Percentiles rank a stretch among this genome's conserved stretches.
Evolutionary conservation across 2,888 invertebrate genomes (phyloP).

Genomic region (Gerosis bhagava): DNA sequence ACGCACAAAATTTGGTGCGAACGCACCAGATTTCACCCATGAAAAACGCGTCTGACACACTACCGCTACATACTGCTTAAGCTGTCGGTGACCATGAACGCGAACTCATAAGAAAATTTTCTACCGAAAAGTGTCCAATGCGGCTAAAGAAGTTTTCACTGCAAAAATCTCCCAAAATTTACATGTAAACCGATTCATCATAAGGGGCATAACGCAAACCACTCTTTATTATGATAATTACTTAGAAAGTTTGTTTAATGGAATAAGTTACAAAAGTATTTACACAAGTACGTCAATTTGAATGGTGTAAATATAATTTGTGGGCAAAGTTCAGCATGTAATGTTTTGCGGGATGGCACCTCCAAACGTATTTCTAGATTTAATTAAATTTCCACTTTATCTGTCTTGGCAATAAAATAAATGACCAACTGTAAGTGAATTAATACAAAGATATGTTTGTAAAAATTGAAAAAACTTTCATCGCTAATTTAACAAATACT

Average conservation of each 20-base stretch:
- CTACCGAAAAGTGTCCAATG: too few species aligned
- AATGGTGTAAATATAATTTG: conserved; percentile 77
- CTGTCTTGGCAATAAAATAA: not conserved
- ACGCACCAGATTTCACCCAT: too few species aligned
- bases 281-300: conserved; percentile 67
- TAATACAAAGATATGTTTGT: not conserved
- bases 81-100: too few species aligned
- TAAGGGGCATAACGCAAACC: conserved; percentile 56
- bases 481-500: too few species aligned
- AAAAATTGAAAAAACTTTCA: too few species aligned
- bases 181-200: conserved; percentile 34
- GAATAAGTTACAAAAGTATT: conserved; percentile 72
- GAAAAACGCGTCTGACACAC: too few species aligned
- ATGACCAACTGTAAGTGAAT: not conserved
- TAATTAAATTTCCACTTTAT: conserved; percentile 60
- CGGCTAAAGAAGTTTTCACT: too few species aligned
- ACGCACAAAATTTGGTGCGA: too few species aligned
- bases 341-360: conserved; percentile 61
- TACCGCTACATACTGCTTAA: too few species aligned
- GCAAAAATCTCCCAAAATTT: too few species aligned
- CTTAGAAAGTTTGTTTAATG: conserved; percentile 70
- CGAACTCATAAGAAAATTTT: too few species aligned
- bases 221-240: conserved; percentile 69
- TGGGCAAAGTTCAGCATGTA: conserved; percentile 68
- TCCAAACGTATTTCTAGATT: conserved; percentile 58